Evolutionary conservation across 2,888 invertebrate genomes (phyloP).

Genomic region (Euzophera pinguis): DNA sequence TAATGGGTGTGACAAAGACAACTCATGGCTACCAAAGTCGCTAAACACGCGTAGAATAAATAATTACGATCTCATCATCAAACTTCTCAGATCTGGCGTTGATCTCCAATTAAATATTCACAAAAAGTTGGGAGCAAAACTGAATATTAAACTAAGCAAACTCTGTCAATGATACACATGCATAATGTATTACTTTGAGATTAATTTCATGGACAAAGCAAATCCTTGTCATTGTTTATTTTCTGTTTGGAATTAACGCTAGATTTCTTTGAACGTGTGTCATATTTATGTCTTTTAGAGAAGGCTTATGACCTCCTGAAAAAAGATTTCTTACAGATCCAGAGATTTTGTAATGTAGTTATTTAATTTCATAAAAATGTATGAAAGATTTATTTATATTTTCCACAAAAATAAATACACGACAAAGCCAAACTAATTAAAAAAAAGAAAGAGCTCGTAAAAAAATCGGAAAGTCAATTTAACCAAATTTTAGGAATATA

Average conservation of each 20-base stretch:
- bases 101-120: conserved; percentile 17
- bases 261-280: not conserved
- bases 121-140: conserved; percentile 15
- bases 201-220: conserved; percentile 10
- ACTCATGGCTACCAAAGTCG: too few relatives aligned
- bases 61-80: not conserved
- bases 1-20: too few relatives aligned
- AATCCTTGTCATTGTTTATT: not conserved
- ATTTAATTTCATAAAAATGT: too few relatives aligned
- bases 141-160: conserved; percentile 19
- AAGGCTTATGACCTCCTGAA: too few relatives aligned
- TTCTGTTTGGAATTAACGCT: not conserved
- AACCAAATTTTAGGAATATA: too few relatives aligned
- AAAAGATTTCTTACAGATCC: too few relatives aligned
- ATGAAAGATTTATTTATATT: too few relatives aligned
- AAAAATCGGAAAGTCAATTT: not conserved
- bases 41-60: not conserved
- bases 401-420: too few relatives aligned
- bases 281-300: too few relatives aligned
- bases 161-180: conserved; percentile 15
- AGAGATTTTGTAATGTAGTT: too few relatives aligned
- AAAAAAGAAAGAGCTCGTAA: too few relatives aligned
- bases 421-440: too few relatives aligned
- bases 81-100: not conserved
- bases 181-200: conserved; percentile 3